These are phyloP conservation scores for Sebastolobus alascanus DNA, from an alignment of 2,797 vertebrate genomes.

Conservation along the genomic window DNA sequence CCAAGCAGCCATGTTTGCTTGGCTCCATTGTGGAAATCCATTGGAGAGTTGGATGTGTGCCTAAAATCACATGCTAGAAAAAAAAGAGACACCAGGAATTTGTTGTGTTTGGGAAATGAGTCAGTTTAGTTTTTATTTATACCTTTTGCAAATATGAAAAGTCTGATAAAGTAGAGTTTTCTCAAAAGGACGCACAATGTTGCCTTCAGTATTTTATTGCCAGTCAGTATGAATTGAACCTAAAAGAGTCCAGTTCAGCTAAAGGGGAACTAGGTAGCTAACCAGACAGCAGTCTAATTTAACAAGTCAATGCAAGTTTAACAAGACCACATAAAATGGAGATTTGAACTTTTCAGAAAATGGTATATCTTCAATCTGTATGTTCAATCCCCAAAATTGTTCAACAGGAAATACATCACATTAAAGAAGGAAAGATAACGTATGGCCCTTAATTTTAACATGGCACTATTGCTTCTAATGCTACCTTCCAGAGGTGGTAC, in stretches of 20 bases:
- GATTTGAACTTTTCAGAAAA: neutral
- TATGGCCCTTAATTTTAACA: neutral
- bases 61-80: neutral
- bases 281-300: neutral
- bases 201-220: neutral
- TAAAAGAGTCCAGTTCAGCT: neutral
- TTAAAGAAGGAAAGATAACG: neutral
- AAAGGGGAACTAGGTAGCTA: neutral
- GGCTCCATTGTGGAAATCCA: conserved; percentile 16
- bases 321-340: neutral
- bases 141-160: neutral
- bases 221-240: neutral
- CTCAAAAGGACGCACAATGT: neutral
- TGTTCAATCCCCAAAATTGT: too few species aligned
- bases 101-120: conserved; percentile 24
- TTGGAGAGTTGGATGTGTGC: conserved; percentile 10
- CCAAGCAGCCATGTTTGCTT: conserved; percentile 27
- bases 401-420: neutral
- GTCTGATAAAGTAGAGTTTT: conserved; percentile 9
- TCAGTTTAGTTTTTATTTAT: conserved; percentile 11
- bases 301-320: neutral
- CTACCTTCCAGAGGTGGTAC: too few species aligned
- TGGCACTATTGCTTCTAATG: neutral
- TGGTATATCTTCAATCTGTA: neutral
- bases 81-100: neutral